Evolutionary conservation across 2,888 invertebrate genomes (phyloP), one percentile per base, ranked within the genome.

Genomic region (Thecocarcelia acutangulata): DNA sequence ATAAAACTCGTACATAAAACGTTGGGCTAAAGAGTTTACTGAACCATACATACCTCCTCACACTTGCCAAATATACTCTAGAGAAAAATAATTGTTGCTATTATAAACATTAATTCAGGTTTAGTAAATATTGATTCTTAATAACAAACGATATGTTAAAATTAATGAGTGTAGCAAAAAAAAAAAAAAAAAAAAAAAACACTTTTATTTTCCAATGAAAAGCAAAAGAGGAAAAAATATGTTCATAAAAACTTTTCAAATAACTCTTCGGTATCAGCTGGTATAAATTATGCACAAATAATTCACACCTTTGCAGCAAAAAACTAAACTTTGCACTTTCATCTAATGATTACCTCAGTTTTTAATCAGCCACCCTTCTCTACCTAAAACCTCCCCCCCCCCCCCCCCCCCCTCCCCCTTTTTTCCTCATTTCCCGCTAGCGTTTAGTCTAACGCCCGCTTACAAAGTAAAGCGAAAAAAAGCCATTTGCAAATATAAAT

Each of bases 221-320:
- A n/a, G 17, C 15, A 6, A 46, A 11, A 15, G 6, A 3, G 0
- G n/a, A 28, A 44, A 9, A 17, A 24, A 24, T 24, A 44, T 33
- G 33, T 33, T 33, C 33, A 8, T 15, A 28, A 52, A 50, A 70
- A 28, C 48, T 15, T 42, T 42, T 28, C 28, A 15, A 61, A 61
- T 72, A 52, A 72, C 61, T 72, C 48, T 64, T 15, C n/a, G 21
- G 54, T 12, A 63, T 46, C 24, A 59, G 9, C 6, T 44, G 68
- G 42, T 59, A 76, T 75, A 75, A 75, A 66, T 75, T 64, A 80
- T 75, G 64, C 54, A 50, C 44, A 58, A 64, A 80, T 70, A 70
- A 75, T 75, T 70, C 28, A 75, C 75, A 80, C 80, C 80, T 80
- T 37, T n/a, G 8, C 33, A 17, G 8, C 21, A 17, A 56, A 56